Conservation (phyloP, 2,888 invertebrate genomes). For the Nebria salina region DNA sequence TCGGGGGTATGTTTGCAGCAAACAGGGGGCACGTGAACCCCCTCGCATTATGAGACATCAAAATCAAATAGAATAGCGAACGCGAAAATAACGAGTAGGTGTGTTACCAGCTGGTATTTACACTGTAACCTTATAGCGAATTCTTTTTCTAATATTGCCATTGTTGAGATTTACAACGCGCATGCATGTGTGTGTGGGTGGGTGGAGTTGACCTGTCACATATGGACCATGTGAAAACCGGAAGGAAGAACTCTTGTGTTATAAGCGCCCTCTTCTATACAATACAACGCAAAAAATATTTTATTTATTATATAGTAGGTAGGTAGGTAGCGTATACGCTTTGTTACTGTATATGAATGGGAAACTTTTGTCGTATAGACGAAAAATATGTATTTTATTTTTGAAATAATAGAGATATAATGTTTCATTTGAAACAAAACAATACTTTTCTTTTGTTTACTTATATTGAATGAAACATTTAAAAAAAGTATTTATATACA, state of each 20-base stretch:
- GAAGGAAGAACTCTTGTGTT: slow-evolving; percentile 46
- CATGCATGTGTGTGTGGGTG: slow-evolving; percentile 43
- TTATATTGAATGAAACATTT: too few species aligned
- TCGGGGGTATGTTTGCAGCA: slow-evolving; percentile 50
- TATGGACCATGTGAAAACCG: slow-evolving; percentile 48
- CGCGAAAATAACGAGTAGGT: slow-evolving; percentile 41
- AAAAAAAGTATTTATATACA: too few species aligned
- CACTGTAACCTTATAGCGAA: slow-evolving; percentile 38
- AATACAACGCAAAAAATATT: slow-evolving; percentile 20
- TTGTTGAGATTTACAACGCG: not conserved
- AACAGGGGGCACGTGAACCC: slow-evolving; percentile 52
- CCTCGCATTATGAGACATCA: slow-evolving; percentile 14
- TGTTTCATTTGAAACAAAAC: too few species aligned
- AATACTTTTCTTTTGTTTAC: too few species aligned
- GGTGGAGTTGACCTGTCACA: slow-evolving; percentile 49
- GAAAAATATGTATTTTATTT: too few species aligned
- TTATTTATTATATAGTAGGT: not conserved
- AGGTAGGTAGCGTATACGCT: too few species aligned
- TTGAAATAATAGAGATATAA: too few species aligned
- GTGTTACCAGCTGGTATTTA: slow-evolving; percentile 40
- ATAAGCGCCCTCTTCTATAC: slow-evolving; percentile 7
- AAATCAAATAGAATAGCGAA: slow-evolving; percentile 40
- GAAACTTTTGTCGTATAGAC: too few species aligned
- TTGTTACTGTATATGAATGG: too few species aligned
- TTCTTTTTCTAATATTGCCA: not conserved